These are phyloP conservation scores for Peromyscus attwateri DNA, from an alignment of 2,797 vertebrate genomes.

Conservation along the genomic window DNA sequence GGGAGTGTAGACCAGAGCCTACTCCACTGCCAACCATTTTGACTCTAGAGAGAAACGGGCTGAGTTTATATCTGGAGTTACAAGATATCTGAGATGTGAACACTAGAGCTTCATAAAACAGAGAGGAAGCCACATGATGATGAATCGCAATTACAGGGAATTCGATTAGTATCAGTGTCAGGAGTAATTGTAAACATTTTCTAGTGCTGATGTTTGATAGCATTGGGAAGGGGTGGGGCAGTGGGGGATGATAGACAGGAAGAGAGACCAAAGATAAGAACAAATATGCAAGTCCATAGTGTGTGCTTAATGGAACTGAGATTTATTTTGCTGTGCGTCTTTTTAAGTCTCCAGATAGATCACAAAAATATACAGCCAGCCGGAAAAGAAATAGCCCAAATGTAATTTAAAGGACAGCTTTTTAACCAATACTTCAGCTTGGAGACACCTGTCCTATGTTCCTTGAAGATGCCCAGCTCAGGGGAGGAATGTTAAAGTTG, in stretches of 20 bases:
- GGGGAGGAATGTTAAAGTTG: constrained; percentile 79
- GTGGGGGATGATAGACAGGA: constrained; percentile 38
- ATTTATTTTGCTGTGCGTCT: constrained; percentile 88
- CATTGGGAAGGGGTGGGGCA: neutral
- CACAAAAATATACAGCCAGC: constrained; percentile 82
- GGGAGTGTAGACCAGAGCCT: neutral
- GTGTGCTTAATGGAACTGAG: constrained; percentile 87
- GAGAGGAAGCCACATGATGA: constrained; percentile 53
- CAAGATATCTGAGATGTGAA: neutral
- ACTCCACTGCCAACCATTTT: neutral
- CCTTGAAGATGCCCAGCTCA: constrained; percentile 80
- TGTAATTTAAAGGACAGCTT: constrained; percentile 88
- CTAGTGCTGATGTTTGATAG: constrained; percentile 76
- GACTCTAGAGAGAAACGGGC: constrained; percentile 11
- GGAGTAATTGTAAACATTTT: constrained; percentile 80
- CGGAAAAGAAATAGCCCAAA: constrained; percentile 85
- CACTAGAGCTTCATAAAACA: constrained; percentile 57
- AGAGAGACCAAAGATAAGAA: constrained; percentile 79
- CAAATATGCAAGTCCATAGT: constrained; percentile 85
- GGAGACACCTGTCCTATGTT: constrained; percentile 87
- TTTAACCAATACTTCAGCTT: constrained; percentile 88
- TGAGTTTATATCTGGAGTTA: constrained; percentile 42
- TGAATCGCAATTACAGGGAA: constrained; percentile 73
- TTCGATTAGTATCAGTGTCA: constrained; percentile 79
- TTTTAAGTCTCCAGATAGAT: constrained; percentile 88